phyloP scores from a whole-genome alignment of 2,113 vertebrate species.

The Oncorhynchus mykiss region DNA sequence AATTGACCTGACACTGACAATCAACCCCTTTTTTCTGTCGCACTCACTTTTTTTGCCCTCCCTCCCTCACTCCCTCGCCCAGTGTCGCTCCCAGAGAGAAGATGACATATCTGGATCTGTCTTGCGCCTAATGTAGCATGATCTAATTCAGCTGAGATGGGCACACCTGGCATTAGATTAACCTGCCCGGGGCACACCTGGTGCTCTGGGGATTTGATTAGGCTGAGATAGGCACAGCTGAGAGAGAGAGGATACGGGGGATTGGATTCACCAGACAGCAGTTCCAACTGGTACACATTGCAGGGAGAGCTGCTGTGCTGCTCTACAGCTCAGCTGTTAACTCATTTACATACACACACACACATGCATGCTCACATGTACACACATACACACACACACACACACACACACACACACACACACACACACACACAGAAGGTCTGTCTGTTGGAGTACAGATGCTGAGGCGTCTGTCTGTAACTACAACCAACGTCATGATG shows the following conservation, averaged over 20 bases:
- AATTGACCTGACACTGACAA: slow-evolving; percentile 43
- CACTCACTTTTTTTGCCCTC: neutral
- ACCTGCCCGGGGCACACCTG: slow-evolving; percentile 1
- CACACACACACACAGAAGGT: neutral
- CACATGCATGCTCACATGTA: slow-evolving; percentile 3
- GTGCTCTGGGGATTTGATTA: slow-evolving; percentile 2
- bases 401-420: slow-evolving; percentile 13
- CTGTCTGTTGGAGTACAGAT: neutral
- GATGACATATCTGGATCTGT: neutral
- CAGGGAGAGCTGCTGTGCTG: neutral
- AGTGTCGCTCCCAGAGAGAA: neutral
- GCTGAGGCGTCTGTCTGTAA: neutral
- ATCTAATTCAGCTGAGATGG: neutral
- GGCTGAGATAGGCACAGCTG: neutral
- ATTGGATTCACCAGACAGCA: neutral
- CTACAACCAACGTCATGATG: neutral
- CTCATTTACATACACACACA: neutral
- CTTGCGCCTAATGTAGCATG: slow-evolving; percentile 10
- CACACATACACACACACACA: slow-evolving; percentile 11
- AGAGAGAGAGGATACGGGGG: neutral
- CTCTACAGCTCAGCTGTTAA: neutral
- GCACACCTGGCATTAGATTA: slow-evolving; percentile 2
- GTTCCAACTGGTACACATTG: too few relatives aligned
- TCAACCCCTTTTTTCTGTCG: slow-evolving; percentile 5
- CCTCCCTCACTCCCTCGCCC: neutral